These are phyloP conservation scores for Caenorhabditis sulstoni DNA, from an alignment of 2,888 invertebrate species.

Conservation along the genomic window DNA sequence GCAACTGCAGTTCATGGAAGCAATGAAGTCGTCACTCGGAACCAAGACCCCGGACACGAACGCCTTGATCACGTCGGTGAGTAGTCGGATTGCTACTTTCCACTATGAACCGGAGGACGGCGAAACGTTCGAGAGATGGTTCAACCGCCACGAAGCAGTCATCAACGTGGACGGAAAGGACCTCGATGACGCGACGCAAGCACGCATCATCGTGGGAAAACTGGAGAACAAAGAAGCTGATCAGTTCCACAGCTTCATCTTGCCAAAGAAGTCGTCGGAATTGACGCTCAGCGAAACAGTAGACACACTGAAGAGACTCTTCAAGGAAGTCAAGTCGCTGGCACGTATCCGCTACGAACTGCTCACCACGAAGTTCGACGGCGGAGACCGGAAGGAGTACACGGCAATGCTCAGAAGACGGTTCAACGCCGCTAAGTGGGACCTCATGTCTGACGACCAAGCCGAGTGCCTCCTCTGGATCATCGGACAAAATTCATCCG, in stretches of 20 bases:
- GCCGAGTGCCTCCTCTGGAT: constrained; percentile 1
- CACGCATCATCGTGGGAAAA: neutral
- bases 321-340: neutral
- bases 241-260: neutral
- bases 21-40: too few relatives aligned
- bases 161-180: constrained; percentile 7
- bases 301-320: neutral
- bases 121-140: constrained; percentile 16
- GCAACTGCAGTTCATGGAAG: too few relatives aligned
- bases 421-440: constrained; percentile 5
- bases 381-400: neutral
- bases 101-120: constrained; percentile 15
- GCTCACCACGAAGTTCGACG: neutral
- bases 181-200: constrained; percentile 2
- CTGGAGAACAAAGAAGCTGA: neutral
- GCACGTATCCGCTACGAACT: constrained; percentile 9
- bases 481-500: neutral
- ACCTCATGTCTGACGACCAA: neutral
- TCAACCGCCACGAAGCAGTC: neutral
- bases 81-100: neutral
- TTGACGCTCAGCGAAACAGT: too few relatives aligned
- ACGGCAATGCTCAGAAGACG: neutral
- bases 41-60: too few relatives aligned
- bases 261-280: neutral
- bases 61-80: neutral